phyloP scores from a whole-genome alignment of 2,888 invertebrate genomes.

The Ophion obscuratus region DNA sequence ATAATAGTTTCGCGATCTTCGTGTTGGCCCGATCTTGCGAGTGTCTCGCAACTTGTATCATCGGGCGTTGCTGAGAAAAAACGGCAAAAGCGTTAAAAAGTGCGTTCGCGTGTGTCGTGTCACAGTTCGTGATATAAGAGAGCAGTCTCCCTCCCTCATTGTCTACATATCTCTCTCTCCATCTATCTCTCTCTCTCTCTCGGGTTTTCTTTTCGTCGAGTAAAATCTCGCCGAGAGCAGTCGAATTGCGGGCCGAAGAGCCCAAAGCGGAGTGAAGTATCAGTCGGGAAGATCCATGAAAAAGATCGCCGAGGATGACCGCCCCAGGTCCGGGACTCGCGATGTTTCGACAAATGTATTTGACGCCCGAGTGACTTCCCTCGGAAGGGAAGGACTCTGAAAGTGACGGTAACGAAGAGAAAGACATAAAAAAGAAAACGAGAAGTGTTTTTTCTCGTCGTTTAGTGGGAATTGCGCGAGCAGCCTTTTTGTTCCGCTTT shows the following conservation, averaged over 20 bases:
- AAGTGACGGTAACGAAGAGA: not conserved
- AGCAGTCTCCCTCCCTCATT: constrained; percentile 68
- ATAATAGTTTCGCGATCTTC: constrained; percentile 43
- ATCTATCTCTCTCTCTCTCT: constrained; percentile 49
- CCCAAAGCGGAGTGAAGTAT: not conserved
- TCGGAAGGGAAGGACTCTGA: constrained; percentile 20
- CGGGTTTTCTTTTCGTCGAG: constrained; percentile 37
- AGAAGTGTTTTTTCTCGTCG: constrained; percentile 19
- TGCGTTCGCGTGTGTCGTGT: constrained; percentile 43
- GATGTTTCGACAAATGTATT: constrained; percentile 57
- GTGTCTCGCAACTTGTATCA: constrained; percentile 29
- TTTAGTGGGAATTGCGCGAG: not conserved
- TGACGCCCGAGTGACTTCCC: constrained; percentile 68
- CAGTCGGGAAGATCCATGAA: constrained; percentile 31
- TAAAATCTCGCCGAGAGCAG: not conserved
- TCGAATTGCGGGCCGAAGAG: constrained; percentile 4
- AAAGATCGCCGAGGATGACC: constrained; percentile 59
- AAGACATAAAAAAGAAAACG: constrained; percentile 20
- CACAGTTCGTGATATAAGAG: constrained; percentile 62
- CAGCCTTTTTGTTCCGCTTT: not conserved
- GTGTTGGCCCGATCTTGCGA: constrained; percentile 10
- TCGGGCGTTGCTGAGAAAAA: not conserved
- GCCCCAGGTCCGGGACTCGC: constrained; percentile 57
- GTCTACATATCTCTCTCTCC: constrained; percentile 64
- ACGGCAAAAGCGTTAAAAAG: constrained; percentile 15